Base-by-base conservation (phyloP, 2,888 invertebrate genomes). In the Yponomeuta sedellus region DNA sequence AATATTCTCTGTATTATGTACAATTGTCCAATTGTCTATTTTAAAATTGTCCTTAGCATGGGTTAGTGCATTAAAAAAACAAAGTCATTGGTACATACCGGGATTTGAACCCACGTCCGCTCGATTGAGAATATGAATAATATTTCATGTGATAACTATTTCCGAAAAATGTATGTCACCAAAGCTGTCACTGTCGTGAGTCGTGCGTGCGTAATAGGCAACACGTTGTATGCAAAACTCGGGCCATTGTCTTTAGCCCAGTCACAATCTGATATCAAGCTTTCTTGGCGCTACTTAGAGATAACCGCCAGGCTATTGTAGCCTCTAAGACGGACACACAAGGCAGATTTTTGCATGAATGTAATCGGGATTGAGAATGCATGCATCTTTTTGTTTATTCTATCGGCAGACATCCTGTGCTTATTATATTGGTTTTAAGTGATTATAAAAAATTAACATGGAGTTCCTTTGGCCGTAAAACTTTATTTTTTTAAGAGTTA, bases 371-470 rank as follows among this genome's bases (percentile, higher is more conserved):
- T 52, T 5, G 44, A 12, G 16, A 52, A 52, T 52, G 12, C 2
- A 16, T 52, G 44, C 44, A 52, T 52, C 44, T 52, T 52, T 52
- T 59, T 59, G 59, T 10, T 25, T 59, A 59, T 59, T 59, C 59
- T 22, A 22, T 6, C 25, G 12, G 22, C 59, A 20, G 11, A 59
- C 59, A 59, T 20, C 22, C 59, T 59, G 20, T 59, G 1, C 4
- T 11, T 20, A 59, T 5, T 20, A 5, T 58, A 20, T 58, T 20
- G 58, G 11, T 59, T 8, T 19, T n/a, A 58, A 22, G 6, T 59
- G 25, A 25, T 59, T 59, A 59, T 11, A 59, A 59, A 52, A 16
- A 16, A 52, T 3, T 52, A 6, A 52, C 44, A 52, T 52, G 44
- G 44, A 52, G 12, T 52, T 52, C 44, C 44, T 52, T 52, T 52